Base-by-base conservation (phyloP, 2,888 invertebrate species). In the Bruchidius siliquastri region DNA sequence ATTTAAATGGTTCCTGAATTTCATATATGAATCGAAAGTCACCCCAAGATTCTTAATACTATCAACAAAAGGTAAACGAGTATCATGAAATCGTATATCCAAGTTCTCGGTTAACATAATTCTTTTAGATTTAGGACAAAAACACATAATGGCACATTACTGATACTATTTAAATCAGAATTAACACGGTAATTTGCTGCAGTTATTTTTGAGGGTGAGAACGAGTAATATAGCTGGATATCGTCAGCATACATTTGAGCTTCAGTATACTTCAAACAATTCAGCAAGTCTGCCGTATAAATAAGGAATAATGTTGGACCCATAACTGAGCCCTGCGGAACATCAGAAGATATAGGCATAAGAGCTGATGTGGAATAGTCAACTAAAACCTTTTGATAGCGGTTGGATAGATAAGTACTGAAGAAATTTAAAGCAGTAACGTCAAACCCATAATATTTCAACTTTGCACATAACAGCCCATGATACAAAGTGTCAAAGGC, bases 261-360 rank as follows among this genome's bases (percentile, higher is more conserved):
- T 68, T 21, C 1, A 21, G 10, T 13, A 21, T n/a, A 21, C n/a
- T 8, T 21, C 68, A n/a, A 21, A 20, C 10, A 18, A 18, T 20
- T 22, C 0, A 10, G 21, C 22, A 21, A 68, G 21, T 68, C 68
- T 13, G 21, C 22, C 20, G 22, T 68, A 68, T 21, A 20, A 68
- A 68, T 68, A 20, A 68, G 20, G 20, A 68, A 20, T 10, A 68
- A 21, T 1, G 68, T 68, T 68, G 68, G 68, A 66, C 30, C 49
- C 18, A 69, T 69, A 69, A 72, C 69, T 72, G 20, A 30, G 22
- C 20, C 26, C 69, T n/a, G 49, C 49, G 71, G 26, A 32, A 20
- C 71, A 22, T 72, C 73, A 67, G 49, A 8, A 13, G 8, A 4
- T 26, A 26, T 26, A 26, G 26, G 18, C 49, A 1, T 49, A 18